Evolutionary conservation across 2,888 invertebrate genomes (phyloP), one percentile per base, ranked within the genome.

Genomic region (Calameuta idolon): DNA sequence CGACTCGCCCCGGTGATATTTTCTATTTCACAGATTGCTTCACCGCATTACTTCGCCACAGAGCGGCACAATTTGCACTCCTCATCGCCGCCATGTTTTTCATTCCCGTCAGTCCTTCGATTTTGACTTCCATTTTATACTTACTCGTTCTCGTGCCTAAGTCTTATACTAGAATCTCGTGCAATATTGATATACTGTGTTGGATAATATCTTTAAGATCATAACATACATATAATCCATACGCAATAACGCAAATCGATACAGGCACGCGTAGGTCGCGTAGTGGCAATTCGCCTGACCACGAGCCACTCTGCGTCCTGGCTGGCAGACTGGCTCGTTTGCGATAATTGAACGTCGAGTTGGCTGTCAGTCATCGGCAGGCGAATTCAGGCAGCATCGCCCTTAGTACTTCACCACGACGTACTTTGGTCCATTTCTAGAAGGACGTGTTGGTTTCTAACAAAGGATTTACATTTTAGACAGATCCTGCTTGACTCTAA

Each of bases 21-120:
- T 85, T 84, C 84, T 82, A 84, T 82, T 81, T 81, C 81, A 82
- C 82, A 84, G 84, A 86, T 85, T 86, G 84, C 82, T 81, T 80
- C 82, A 77, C 76, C 80, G 80, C 79, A 80, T 83, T 81, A 81
- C 81, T 79, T 77, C 77, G 75, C 75, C 76, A 76, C 75, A 77
- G 76, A 69, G 37, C 74, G 68, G 74, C 77, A 77, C 74, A 77
- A 77, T 77, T 77, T 74, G 69, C 69, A 75, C 69, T 74, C 68
- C 69, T 77, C 69, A 69, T 73, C 77, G 74, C 74, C 74, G 37
- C 68, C 69, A 75, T 69, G 77, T 74, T 77, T 69, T 40, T 75
- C 77, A 73, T 73, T 76, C 76, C 68, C 76, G 68, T 71, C 76
- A 37, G 30, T 35, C 75, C 34, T 31, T 33, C 12, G 35, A 35